Percentiles rank a stretch among this genome's conserved stretches.
Conservation (phyloP, 2,113 vertebrate genomes). For the Malurus alboscapulatus region DNA sequence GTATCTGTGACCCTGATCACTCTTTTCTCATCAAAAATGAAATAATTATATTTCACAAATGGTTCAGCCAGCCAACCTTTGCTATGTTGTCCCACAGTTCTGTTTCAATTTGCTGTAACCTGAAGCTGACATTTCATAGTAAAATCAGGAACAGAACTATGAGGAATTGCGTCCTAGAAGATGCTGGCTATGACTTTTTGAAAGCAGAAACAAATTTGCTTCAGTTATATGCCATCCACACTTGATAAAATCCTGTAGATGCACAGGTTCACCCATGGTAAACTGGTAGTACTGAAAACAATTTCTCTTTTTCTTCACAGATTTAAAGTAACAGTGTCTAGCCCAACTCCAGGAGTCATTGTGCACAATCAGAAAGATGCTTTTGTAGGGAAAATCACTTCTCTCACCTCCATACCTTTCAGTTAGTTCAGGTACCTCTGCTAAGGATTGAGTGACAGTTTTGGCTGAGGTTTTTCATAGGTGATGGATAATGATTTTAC, state of each 20-base stretch:
- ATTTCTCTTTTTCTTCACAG: not conserved
- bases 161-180: not conserved
- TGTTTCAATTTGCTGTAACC: not conserved
- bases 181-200: not conserved
- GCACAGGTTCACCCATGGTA: not conserved
- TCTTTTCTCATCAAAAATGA: conserved; percentile 47
- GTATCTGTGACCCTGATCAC: conserved; percentile 48
- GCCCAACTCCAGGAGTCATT: not conserved
- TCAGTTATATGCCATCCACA: not conserved
- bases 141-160: not conserved
- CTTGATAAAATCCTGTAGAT: not conserved
- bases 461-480: not conserved
- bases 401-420: not conserved
- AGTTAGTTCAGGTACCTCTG: not conserved
- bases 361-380: not conserved
- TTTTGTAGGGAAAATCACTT: not conserved
- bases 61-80: conserved; percentile 23
- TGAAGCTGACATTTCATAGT: not conserved
- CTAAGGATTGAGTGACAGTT: not conserved
- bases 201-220: not conserved
- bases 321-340: not conserved
- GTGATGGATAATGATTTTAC: not conserved
- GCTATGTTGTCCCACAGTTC: not conserved
- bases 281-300: not conserved
- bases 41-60: conserved; percentile 36